A percentile compares a stretch with the other conserved stretches of the same genome.
phyloP scores from a whole-genome alignment of 1,140 invertebrate species.

The Aphelenchoides fujianensis region DNA sequence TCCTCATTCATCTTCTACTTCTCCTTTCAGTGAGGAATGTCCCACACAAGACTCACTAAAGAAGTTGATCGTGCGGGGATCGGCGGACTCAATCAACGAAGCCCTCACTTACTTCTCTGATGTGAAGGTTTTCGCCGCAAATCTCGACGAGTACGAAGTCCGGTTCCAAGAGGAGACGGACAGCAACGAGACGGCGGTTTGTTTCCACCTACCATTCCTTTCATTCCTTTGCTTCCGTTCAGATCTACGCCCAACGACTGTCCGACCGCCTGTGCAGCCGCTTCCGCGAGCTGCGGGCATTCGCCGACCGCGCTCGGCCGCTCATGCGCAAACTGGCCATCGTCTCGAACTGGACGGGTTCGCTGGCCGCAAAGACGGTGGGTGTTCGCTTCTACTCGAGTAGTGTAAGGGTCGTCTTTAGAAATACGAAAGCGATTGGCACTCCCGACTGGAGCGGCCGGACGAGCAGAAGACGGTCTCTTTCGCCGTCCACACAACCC shows the following conservation, averaged over 20 bases:
- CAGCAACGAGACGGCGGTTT: background rate
- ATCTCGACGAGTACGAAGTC: conserved; percentile 1
- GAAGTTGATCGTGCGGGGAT: background rate
- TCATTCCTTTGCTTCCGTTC: background rate
- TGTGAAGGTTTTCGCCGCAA: background rate
- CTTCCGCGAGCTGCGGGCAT: background rate
- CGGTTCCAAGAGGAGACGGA: background rate
- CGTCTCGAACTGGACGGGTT: background rate
- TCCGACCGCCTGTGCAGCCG: background rate
- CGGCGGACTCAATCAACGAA: background rate
- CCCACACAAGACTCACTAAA: background rate
- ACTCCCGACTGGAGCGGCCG: background rate
- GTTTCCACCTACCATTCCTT: background rate
- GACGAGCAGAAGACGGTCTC: no score
- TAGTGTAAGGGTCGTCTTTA: no score
- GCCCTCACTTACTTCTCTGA: background rate
- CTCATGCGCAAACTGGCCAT: background rate
- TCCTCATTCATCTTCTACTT: background rate
- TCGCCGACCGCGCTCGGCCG: background rate
- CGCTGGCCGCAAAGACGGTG: background rate
- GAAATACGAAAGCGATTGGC: background rate
- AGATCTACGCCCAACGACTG: background rate
- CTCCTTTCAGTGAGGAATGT: conserved; percentile 8
- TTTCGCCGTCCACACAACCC: background rate
- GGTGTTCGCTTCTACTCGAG: no score